phyloP scores from a whole-genome alignment of 2,888 invertebrate genomes.

The Thyatira batis region DNA sequence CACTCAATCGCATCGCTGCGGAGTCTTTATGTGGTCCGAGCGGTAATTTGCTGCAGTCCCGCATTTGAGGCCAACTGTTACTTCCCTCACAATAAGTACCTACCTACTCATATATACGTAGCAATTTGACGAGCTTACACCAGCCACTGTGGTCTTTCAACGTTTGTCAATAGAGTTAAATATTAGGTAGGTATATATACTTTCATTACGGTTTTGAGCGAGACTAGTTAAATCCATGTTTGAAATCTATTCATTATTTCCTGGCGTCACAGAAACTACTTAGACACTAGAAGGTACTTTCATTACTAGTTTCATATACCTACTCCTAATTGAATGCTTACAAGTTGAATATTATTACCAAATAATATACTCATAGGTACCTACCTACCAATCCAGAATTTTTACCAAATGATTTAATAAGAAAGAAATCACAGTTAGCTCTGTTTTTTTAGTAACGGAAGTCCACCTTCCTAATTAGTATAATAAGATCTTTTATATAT shows the following conservation, averaged over 20 bases:
- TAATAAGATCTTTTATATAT: neutral
- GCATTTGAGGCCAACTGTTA: constrained; percentile 34
- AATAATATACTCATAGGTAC: too few species aligned
- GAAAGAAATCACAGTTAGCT: neutral
- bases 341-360: too few species aligned
- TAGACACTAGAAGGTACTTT: too few species aligned
- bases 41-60: constrained; percentile 56
- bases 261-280: too few species aligned
- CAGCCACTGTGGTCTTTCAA: neutral
- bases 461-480: neutral
- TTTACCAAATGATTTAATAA: neutral
- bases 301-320: too few species aligned
- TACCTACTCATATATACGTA: constrained; percentile 1
- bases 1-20: constrained; percentile 35
- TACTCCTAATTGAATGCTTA: too few species aligned
- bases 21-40: constrained; percentile 51
- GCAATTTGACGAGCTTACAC: neutral
- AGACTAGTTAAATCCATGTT: too few species aligned
- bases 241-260: too few species aligned
- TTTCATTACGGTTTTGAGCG: too few species aligned
- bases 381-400: too few species aligned
- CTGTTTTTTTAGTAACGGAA: too few species aligned
- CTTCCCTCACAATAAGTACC: constrained; percentile 15
- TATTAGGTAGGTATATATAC: too few species aligned
- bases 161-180: neutral